phyloP scores from a whole-genome alignment of 2,797 vertebrate species.

The Streptopelia turtur region DNA sequence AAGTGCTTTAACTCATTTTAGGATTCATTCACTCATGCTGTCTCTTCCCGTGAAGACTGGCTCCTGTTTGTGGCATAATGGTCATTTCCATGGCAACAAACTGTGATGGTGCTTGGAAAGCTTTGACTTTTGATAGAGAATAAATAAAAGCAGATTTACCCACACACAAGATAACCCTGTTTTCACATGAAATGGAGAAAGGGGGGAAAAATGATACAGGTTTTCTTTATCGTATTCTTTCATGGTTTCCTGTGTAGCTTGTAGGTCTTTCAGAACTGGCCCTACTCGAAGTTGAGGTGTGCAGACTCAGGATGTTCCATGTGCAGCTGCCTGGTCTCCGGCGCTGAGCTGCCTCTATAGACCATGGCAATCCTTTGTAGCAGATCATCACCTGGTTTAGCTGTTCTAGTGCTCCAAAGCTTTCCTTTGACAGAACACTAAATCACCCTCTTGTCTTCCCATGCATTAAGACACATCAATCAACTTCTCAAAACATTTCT shows the following conservation, averaged over 20 bases:
- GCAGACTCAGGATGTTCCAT: rapidly evolving
- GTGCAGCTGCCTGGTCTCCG: background rate
- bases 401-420: background rate
- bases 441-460: background rate
- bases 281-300: background rate
- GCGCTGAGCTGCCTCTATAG: background rate
- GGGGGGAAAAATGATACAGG: background rate
- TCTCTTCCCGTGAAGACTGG: background rate
- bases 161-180: background rate
- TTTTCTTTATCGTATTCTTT: background rate
- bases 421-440: background rate
- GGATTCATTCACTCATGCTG: constrained; percentile 12
- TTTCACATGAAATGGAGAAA: background rate
- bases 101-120: constrained; percentile 6
- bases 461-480: background rate
- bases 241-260: background rate
- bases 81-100: constrained; percentile 63
- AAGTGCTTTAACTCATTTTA: background rate
- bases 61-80: background rate
- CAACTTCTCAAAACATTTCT: background rate
- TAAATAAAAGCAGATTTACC: constrained; percentile 49
- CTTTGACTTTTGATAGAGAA: constrained; percentile 24
- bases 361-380: background rate
- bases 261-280: background rate
- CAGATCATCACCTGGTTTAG: background rate